Conservation (phyloP, 1,140 invertebrate genomes). For the Drosophila tani region DNA sequence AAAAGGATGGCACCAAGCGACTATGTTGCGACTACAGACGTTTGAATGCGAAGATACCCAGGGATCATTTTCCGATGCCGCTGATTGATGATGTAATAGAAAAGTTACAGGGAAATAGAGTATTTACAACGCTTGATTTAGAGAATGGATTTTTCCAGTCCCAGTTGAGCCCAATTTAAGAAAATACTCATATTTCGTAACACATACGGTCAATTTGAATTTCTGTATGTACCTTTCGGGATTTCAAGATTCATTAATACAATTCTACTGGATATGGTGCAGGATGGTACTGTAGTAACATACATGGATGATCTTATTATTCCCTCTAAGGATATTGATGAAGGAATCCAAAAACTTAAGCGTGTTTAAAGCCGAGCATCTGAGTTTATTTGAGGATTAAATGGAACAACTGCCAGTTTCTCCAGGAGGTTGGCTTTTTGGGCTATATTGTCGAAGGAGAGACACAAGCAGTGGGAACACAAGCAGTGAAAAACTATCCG, state of each 20-base stretch:
- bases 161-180: conserved; percentile 1
- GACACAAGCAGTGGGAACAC: too few relatives aligned
- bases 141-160: conserved; percentile 2
- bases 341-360: not conserved
- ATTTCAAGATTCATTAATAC: conserved; percentile 1
- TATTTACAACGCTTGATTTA: not conserved
- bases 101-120: not conserved
- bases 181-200: not conserved
- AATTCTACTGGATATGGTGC: not conserved
- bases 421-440: too few relatives aligned
- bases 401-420: not conserved
- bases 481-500: too few relatives aligned
- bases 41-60: too few relatives aligned
- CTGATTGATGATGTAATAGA: too few relatives aligned
- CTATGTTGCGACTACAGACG: too few relatives aligned
- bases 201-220: not conserved
- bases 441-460: not conserved
- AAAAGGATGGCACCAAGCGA: too few relatives aligned
- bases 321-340: not conserved
- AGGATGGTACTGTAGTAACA: not conserved
- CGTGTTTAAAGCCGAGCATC: not conserved
- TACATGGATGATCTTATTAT: conserved; percentile 2
- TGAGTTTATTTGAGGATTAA: not conserved
- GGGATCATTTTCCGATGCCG: too few relatives aligned
- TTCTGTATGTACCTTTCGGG: not conserved